Evolutionary conservation across 2,888 invertebrate genomes (phyloP).

Genomic region (Caenorhabditis sp.): DNA sequence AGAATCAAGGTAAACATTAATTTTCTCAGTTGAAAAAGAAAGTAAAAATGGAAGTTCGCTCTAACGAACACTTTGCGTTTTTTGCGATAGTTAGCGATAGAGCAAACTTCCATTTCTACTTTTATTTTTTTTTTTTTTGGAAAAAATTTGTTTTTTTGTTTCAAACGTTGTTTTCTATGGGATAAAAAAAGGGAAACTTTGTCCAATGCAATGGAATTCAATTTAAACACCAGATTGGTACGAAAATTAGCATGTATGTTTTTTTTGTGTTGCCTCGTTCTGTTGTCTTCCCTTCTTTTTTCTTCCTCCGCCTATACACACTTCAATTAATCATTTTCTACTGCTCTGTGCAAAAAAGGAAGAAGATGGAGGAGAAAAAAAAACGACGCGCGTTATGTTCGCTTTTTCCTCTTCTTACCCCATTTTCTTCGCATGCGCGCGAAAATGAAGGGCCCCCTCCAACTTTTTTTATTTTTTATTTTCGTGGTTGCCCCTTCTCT

Average conservation of each 20-base stretch:
- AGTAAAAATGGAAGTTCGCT: no score
- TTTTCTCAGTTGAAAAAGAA: no score
- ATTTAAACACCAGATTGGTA: conserved; percentile 1
- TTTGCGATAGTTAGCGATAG: no score
- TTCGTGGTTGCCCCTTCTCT: neutral
- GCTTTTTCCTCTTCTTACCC: conserved; percentile 1
- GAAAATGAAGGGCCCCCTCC: neutral
- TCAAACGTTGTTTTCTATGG: no score
- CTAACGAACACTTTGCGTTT: no score
- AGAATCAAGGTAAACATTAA: neutral
- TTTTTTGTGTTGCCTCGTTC: neutral
- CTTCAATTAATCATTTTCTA: neutral
- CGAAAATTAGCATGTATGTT: neutral
- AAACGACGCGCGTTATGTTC: neutral
- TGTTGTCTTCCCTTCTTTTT: neutral
- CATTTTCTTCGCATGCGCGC: neutral
- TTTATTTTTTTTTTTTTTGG: no score
- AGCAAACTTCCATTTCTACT: no score
- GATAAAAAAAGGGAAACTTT: neutral
- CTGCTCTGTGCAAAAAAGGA: conserved; percentile 1
- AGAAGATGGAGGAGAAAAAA: neutral
- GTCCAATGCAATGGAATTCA: neutral
- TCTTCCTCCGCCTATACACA: neutral
- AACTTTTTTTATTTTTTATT: neutral
- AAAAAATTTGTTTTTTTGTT: no score